Conservation (phyloP, 2,888 invertebrate species). For the Drosophila gaucha region DNA sequence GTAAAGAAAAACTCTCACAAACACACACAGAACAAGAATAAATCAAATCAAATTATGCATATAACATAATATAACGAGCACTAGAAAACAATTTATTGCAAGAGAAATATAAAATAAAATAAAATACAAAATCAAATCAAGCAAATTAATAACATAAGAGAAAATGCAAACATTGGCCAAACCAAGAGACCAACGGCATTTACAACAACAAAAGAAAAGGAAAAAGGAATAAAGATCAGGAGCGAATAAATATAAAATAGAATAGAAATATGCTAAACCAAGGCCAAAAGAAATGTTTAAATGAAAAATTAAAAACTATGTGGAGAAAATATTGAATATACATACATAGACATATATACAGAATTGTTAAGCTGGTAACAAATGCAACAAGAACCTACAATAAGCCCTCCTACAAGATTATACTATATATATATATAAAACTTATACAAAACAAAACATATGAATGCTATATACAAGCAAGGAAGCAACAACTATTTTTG, state of each 20-base stretch:
- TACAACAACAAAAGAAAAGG: slow-evolving; percentile 25
- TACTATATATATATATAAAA: slow-evolving; percentile 14
- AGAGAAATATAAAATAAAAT: slow-evolving; percentile 1
- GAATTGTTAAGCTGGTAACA: slow-evolving; percentile 20
- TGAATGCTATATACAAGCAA: slow-evolving; percentile 61
- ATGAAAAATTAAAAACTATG: too few species aligned
- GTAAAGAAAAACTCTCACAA: slow-evolving; percentile 9
- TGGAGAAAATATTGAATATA: slow-evolving; percentile 15
- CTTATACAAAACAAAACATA: slow-evolving; percentile 40
- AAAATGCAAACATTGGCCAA: slow-evolving; percentile 62
- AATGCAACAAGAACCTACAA: slow-evolving; percentile 61
- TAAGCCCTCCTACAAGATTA: slow-evolving; percentile 65
- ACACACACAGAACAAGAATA: slow-evolving; percentile 12
- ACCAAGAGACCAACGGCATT: slow-evolving; percentile 69
- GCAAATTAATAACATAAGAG: slow-evolving; percentile 7
- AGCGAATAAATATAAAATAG: slow-evolving; percentile 7
- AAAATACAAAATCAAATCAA: slow-evolving; percentile 12
- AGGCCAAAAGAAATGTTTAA: slow-evolving; percentile 47
- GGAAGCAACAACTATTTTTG: slow-evolving; percentile 58
- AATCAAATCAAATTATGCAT: slow-evolving; percentile 65
- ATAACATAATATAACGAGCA: slow-evolving; percentile 43
- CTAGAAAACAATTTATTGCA: slow-evolving; percentile 38
- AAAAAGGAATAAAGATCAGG: slow-evolving; percentile 20
- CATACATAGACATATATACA: slow-evolving; percentile 6
- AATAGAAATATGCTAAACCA: slow-evolving; percentile 27